These are phyloP conservation scores for Papilio aristodemus DNA, from an alignment of 1,140 invertebrate genomes.

Conservation along the genomic window DNA sequence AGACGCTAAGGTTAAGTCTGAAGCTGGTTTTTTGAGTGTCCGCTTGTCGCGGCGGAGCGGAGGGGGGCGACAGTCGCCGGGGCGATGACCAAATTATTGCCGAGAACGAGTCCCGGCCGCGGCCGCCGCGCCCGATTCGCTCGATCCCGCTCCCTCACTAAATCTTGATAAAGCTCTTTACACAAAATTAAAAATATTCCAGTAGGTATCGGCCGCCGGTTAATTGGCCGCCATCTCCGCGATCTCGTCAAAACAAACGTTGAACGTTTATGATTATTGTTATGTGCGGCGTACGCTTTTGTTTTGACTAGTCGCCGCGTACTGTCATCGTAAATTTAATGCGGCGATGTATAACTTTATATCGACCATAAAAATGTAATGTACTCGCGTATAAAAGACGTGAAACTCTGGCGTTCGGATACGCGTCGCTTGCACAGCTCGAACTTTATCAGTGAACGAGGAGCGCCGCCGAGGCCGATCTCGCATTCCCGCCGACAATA, in stretches of 20 bases:
- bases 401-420: constrained; percentile 44
- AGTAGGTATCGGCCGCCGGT: constrained; percentile 37
- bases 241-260: constrained; percentile 25
- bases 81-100: constrained; percentile 74
- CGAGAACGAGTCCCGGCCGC: constrained; percentile 58
- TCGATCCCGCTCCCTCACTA: constrained; percentile 44
- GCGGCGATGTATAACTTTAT: constrained; percentile 21
- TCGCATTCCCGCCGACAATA: constrained; percentile 73
- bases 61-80: constrained; percentile 44
- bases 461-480: constrained; percentile 72
- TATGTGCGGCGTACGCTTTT: constrained; percentile 14
- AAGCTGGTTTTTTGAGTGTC: constrained; percentile 37
- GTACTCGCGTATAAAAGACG: constrained; percentile 23
- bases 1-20: constrained; percentile 28
- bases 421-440: constrained; percentile 62
- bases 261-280: constrained; percentile 15
- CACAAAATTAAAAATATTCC: constrained; percentile 36
- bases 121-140: constrained; percentile 43
- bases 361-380: constrained; percentile 28
- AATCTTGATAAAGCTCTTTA: constrained; percentile 55
- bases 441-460: constrained; percentile 77
- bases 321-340: constrained; percentile 27
- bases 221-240: constrained; percentile 8
- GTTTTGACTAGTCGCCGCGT: constrained; percentile 22
- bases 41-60: constrained; percentile 39